Percentiles rank a stretch among this genome's conserved stretches.
phyloP scores from a whole-genome alignment of 2,797 vertebrate genomes.

The Psittacula echo region DNA sequence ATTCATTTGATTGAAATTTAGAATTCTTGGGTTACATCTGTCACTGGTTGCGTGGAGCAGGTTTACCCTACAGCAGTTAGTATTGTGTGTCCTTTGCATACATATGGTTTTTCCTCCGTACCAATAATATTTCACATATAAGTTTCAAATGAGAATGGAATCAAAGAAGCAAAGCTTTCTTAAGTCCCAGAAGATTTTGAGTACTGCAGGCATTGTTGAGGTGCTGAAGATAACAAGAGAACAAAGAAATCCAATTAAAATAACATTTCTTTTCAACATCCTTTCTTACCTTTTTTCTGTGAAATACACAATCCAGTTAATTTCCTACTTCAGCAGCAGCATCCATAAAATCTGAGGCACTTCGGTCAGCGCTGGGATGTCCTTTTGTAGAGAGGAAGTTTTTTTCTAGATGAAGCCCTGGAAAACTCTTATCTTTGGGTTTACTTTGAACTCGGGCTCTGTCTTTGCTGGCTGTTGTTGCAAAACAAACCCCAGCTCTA shows the following conservation, averaged over 20 bases:
- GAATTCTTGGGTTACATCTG: slow-evolving; percentile 43
- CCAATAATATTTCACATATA: slow-evolving; percentile 7
- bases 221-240: slow-evolving; percentile 62
- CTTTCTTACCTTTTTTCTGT: slow-evolving; percentile 33
- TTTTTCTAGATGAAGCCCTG: background rate
- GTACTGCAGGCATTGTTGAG: slow-evolving; percentile 43
- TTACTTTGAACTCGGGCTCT: background rate
- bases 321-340: background rate
- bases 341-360: background rate
- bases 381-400: background rate
- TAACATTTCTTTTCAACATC: slow-evolving; percentile 44
- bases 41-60: background rate
- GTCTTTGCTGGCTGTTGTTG: background rate
- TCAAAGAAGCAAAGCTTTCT: slow-evolving; percentile 49
- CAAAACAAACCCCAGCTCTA: background rate
- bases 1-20: slow-evolving; percentile 47
- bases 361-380: background rate
- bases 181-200: slow-evolving; percentile 30
- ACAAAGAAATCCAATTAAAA: slow-evolving; percentile 74
- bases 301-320: slow-evolving; percentile 28
- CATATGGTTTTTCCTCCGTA: background rate
- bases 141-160: slow-evolving; percentile 64
- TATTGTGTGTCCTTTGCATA: background rate
- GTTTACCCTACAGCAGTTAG: background rate
- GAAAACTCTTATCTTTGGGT: background rate